phyloP scores from a whole-genome alignment of 2,113 vertebrate species.

The Paracanthobrama guichenoti region DNA sequence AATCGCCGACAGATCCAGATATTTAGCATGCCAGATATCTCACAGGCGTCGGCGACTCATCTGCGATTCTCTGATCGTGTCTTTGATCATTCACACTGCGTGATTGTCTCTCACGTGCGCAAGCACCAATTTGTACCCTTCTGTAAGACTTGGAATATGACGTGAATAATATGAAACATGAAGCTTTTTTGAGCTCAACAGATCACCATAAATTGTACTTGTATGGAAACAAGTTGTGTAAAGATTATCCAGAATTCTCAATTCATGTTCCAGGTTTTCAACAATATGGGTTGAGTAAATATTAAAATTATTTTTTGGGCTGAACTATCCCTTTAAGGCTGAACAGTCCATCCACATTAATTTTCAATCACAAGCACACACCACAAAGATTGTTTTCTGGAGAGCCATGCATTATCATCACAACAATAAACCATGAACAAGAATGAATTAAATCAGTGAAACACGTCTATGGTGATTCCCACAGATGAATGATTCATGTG shows the following conservation, averaged over 20 bases:
- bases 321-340: constrained; percentile 3
- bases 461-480: neutral
- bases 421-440: constrained; percentile 17
- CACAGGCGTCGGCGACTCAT: no score
- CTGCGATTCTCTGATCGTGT: no score
- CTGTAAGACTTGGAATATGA: neutral
- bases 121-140: no score
- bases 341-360: constrained; percentile 6
- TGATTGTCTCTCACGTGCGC: no score
- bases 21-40: no score
- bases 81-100: no score
- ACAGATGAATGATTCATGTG: constrained; percentile 5
- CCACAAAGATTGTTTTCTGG: constrained; percentile 30
- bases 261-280: neutral
- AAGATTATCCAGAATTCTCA: neutral
- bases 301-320: neutral
- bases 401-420: constrained; percentile 40
- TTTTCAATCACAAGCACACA: constrained; percentile 39
- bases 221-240: neutral
- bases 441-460: neutral
- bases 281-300: neutral
- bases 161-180: neutral
- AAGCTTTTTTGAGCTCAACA: neutral
- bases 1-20: no score
- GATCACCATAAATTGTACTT: neutral